Evolutionary conservation across 2,113 vertebrate genomes (phyloP).

Genomic region (Rafetus swinhoei): DNA sequence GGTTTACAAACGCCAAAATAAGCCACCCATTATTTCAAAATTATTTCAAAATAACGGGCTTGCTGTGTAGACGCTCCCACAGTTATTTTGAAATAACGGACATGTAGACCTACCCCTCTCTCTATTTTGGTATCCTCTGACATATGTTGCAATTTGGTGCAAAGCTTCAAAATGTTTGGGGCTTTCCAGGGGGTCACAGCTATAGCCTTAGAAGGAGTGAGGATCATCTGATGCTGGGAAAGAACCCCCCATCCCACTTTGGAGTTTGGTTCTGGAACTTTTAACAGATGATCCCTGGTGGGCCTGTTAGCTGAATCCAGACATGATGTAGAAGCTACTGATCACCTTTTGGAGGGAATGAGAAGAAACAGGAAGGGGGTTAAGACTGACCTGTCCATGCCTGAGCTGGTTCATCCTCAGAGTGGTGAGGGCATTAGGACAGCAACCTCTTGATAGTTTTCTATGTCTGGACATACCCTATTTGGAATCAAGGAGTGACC

Average conservation of each 20-base stretch:
- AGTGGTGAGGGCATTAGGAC: neutral
- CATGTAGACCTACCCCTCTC: too few relatives aligned
- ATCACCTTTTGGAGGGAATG: neutral
- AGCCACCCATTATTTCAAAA: too few relatives aligned
- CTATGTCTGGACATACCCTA: neutral
- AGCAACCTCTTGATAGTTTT: neutral
- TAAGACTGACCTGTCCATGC: neutral
- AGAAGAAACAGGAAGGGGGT: neutral
- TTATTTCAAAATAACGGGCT: too few relatives aligned
- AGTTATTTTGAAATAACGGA: too few relatives aligned
- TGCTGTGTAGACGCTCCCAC: too few relatives aligned
- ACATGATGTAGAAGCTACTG: neutral
- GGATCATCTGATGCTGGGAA: neutral
- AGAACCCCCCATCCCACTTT: neutral
- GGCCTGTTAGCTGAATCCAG: neutral
- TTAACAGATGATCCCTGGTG: neutral
- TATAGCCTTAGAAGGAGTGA: neutral
- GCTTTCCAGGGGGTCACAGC: neutral
- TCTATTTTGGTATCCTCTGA: neutral
- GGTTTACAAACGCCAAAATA: too few relatives aligned
- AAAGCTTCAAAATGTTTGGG: neutral
- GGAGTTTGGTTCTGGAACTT: neutral
- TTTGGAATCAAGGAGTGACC: neutral
- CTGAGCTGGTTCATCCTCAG: conserved; percentile 4
- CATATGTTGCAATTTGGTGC: neutral